Base-by-base conservation (phyloP, 2,113 vertebrate species). In the Chionodraco myersi region DNA sequence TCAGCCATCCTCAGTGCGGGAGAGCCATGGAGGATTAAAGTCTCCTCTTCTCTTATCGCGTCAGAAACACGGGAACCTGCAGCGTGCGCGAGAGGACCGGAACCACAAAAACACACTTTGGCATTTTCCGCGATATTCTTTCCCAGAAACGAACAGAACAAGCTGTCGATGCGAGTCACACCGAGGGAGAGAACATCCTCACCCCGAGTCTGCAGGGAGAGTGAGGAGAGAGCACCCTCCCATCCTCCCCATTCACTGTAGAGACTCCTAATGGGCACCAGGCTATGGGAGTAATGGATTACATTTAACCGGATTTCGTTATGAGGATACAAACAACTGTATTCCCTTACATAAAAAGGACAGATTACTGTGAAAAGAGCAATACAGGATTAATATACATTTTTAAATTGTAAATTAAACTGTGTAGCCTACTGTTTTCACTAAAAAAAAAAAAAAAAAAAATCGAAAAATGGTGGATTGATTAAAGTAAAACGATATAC, bases 1-100 rank as follows among this genome's bases (percentile, higher is more conserved):
- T 65, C 83, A 82, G 75, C 82, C 86, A 88, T 84, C 86, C 86
- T 79, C 86, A 63, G 79, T 77, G 86, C 82, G 76, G 26, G 57
- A 76, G 80, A 77, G 89, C 79, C 87, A 69, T 78, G 66, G 77
- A 2, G 9, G 60, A 56, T 78, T 83, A 23, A 72, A 74, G 45
- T 79, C 64, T 86, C 70, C 70, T 11, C 54, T 79, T 61, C 54
- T 58, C 45, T 58, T 64, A 53, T 47, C 75, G 61, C 51, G 58
- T 30, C 30, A 30, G 30, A 30, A 30, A 30, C 30, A 30, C 30
- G 30, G 30, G 30, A 30, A 30, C 30, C 68, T 61, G 10, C 47
- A 53, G 75, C 61, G 7, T 36, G 75, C 67, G 64, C 71, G 48
- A 75, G 44, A 77, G 62, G 69, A 47, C 26, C 30, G 30, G 45